phyloP scores from a whole-genome alignment of 2,888 invertebrate species.

The Nemotelus nigrinus region DNA sequence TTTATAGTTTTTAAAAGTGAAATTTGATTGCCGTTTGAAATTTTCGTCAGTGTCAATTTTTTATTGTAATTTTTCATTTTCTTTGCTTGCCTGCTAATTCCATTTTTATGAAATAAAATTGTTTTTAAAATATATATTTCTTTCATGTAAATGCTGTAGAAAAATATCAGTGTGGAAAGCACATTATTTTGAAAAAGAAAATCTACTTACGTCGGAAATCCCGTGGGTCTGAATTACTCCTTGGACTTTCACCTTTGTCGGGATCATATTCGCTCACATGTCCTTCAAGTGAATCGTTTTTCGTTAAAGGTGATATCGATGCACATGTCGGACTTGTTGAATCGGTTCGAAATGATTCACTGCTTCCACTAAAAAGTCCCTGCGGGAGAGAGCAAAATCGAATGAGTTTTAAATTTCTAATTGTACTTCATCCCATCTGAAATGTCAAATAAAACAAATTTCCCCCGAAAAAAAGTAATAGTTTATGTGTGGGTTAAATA shows the following conservation, averaged over 20 bases:
- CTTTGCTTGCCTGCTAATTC: no score
- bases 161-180: no score
- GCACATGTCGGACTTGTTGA: conserved; percentile 72
- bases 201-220: conserved; percentile 70
- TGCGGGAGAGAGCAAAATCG: conserved; percentile 47
- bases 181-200: no score
- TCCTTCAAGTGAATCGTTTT: conserved; percentile 70
- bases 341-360: conserved; percentile 68
- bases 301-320: conserved; percentile 67
- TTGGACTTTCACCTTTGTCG: conserved; percentile 67
- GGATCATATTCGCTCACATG: conserved; percentile 70
- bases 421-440: neutral
- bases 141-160: no score
- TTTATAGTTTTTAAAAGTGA: no score
- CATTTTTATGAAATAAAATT: no score
- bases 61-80: no score
- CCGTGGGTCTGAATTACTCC: conserved; percentile 66
- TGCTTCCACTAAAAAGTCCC: conserved; percentile 64
- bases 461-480: neutral
- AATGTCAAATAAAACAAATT: conserved; percentile 14
- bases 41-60: no score
- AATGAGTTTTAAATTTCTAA: conserved; percentile 3
- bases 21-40: no score
- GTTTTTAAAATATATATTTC: no score
- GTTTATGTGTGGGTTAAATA: no score